Evolutionary conservation across 2,113 vertebrate genomes (phyloP).

Genomic region (Ivindomyrus marchei): DNA sequence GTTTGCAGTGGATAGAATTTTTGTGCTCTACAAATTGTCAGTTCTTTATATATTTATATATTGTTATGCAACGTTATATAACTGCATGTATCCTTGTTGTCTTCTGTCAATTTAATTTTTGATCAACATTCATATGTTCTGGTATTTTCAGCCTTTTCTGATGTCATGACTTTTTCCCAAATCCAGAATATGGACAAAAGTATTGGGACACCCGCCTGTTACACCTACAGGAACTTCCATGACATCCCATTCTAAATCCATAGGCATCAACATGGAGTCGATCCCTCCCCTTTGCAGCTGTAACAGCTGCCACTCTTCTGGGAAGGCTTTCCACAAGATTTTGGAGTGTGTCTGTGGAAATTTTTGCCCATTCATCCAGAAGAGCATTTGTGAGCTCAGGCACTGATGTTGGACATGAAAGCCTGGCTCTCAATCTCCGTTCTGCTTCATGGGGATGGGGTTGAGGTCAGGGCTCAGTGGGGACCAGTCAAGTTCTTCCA

Average conservation of each 20-base stretch:
- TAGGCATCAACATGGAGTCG: not conserved
- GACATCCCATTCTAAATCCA: not conserved
- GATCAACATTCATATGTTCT: not conserved
- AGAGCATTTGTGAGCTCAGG: not conserved
- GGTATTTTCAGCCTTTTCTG: not conserved
- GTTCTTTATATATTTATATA: not conserved
- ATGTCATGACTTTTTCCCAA: not conserved
- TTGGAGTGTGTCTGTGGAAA: not conserved
- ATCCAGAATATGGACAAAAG: not conserved
- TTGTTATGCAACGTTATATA: not conserved
- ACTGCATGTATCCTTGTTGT: not conserved
- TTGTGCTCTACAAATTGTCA: not conserved
- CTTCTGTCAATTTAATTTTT: not conserved
- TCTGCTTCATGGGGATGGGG: not conserved
- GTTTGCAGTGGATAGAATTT: not conserved
- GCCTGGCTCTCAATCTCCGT: not conserved
- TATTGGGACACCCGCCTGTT: not conserved
- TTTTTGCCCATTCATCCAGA: not conserved
- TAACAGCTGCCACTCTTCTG: not conserved
- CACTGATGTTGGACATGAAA: not conserved
- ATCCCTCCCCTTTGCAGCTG: not conserved
- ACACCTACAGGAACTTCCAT: not conserved
- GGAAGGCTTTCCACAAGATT: not conserved
- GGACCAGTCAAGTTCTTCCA: not conserved
- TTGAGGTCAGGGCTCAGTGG: not conserved